Evolutionary conservation across 2,888 invertebrate species (phyloP).

Genomic region (Noctuana brunneofusca): DNA sequence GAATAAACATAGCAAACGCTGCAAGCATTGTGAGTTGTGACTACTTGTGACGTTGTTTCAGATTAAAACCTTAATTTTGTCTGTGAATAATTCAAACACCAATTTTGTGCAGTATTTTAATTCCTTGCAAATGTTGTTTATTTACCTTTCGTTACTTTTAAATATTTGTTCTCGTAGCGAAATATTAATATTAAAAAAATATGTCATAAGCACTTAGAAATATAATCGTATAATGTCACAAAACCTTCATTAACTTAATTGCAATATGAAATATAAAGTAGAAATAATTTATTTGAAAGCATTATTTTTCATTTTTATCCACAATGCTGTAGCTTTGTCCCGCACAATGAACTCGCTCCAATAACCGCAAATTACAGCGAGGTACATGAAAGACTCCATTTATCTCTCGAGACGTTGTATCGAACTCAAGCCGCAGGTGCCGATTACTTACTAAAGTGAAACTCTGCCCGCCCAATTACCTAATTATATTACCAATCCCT

Average conservation of each 20-base stretch:
- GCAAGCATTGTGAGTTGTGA: background rate
- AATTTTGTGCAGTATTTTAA: too few relatives aligned
- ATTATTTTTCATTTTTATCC: background rate
- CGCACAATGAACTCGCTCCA: slow-evolving; percentile 9
- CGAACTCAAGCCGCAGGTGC: slow-evolving; percentile 9
- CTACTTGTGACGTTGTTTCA: background rate
- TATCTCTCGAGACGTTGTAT: slow-evolving; percentile 12
- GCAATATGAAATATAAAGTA: slow-evolving; percentile 8
- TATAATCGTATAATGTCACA: background rate
- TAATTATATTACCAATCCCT: background rate
- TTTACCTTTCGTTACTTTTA: too few relatives aligned
- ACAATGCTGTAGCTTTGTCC: background rate
- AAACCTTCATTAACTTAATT: slow-evolving; percentile 6
- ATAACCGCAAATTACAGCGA: slow-evolving; percentile 5
- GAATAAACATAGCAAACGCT: background rate
- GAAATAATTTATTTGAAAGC: slow-evolving; percentile 8
- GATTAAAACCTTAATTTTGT: background rate
- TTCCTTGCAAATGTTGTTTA: too few relatives aligned
- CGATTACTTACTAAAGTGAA: background rate
- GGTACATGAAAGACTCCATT: slow-evolving; percentile 11
- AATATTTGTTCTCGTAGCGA: too few relatives aligned
- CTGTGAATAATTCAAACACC: background rate
- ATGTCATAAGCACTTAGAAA: background rate
- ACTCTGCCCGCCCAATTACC: background rate
- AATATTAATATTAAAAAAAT: background rate